Percentiles rank a stretch among this genome's conserved stretches.
These are phyloP conservation scores for Diaperis boleti DNA, from an alignment of 2,888 invertebrate species.

Conservation along the genomic window DNA sequence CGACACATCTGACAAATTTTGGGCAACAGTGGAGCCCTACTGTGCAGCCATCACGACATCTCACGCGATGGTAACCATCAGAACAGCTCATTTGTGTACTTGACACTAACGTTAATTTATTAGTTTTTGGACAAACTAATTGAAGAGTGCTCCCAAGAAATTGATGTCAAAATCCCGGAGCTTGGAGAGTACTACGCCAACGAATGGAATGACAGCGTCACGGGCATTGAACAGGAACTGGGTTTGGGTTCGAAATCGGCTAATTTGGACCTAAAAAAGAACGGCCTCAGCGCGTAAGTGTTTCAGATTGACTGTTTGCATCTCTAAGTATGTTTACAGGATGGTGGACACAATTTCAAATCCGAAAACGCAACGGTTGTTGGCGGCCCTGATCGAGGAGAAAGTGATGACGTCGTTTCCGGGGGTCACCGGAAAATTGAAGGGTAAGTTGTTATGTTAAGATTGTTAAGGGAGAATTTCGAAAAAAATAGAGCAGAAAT, in stretches of 20 bases:
- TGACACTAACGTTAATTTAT: constrained; percentile 44
- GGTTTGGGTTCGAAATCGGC: constrained; percentile 52
- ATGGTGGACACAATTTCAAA: constrained; percentile 78
- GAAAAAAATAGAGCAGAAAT: too few relatives aligned
- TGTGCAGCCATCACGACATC: constrained; percentile 90
- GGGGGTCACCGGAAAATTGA: constrained; percentile 57
- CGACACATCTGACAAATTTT: constrained; percentile 94
- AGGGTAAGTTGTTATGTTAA: constrained; percentile 57
- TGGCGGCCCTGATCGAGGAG: constrained; percentile 91
- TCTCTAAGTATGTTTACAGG: constrained; percentile 43
- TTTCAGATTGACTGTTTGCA: not conserved
- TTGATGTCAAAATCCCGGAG: constrained; percentile 86
- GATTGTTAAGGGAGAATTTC: too few relatives aligned
- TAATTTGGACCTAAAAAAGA: constrained; percentile 57
- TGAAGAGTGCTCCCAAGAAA: constrained; percentile 74
- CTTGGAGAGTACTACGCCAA: constrained; percentile 91
- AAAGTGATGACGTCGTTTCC: constrained; percentile 67
- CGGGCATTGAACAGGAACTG: constrained; percentile 72
- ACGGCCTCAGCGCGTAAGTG: constrained; percentile 59
- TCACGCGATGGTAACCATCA: constrained; percentile 79
- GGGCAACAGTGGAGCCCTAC: constrained; percentile 94
- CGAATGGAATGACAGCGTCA: constrained; percentile 82
- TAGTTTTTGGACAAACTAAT: constrained; percentile 77
- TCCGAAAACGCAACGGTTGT: constrained; percentile 88
- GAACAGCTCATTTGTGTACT: too few relatives aligned